Conservation (phyloP, 2,797 vertebrate genomes). For the Lagodon rhomboides region DNA sequence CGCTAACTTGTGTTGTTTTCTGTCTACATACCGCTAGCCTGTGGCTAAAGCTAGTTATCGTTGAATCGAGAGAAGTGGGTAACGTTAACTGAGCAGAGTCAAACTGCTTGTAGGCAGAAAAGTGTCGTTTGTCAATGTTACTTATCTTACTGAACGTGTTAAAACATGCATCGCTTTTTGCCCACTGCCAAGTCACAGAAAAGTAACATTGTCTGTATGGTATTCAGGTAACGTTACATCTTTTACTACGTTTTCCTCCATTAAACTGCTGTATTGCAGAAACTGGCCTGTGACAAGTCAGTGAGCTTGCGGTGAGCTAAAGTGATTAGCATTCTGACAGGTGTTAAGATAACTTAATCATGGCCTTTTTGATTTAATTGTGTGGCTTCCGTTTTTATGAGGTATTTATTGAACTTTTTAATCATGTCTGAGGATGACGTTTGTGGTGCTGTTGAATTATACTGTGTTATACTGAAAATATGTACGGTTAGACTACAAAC, state of each 20-base stretch:
- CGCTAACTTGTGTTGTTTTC: slow-evolving; percentile 52
- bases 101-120: not conserved
- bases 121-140: not conserved
- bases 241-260: not conserved
- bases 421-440: not conserved
- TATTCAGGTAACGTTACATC: not conserved
- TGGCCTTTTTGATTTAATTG: not conserved
- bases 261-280: not conserved
- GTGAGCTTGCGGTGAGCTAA: not conserved
- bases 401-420: not conserved
- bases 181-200: not conserved
- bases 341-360: not conserved
- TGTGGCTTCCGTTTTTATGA: not conserved
- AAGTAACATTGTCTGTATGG: not conserved
- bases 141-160: not conserved
- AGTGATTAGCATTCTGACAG: not conserved
- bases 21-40: slow-evolving; percentile 30
- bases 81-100: not conserved
- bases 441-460: not conserved
- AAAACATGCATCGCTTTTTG: not conserved
- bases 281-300: not conserved
- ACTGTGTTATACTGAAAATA: not conserved
- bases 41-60: slow-evolving; percentile 53
- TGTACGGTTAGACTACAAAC: not conserved
- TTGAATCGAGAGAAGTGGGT: not conserved